Base-by-base conservation (phyloP, 2,888 invertebrate genomes). In the Lypha dubia region DNA sequence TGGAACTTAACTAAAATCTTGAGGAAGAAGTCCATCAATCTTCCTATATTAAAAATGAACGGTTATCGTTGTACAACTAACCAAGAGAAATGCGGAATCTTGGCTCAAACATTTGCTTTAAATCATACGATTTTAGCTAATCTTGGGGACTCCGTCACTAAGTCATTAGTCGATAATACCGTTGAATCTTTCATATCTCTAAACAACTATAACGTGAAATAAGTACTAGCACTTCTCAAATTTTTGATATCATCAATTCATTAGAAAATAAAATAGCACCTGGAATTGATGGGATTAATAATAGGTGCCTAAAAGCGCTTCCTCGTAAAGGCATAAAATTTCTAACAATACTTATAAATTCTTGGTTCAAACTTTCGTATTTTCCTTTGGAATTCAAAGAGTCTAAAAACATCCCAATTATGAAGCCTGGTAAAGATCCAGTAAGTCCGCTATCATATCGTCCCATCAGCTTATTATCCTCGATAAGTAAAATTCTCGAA, bases 21-120 rank as follows among this genome's bases (percentile, higher is more conserved):
- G n/a, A 70, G 41, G 38, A 68, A 70, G 13, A 70, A 44, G 17
- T 7, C 2, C 17, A 70, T 13, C 0, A 24, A 1, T 28, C 56
- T 70, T 28, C 56, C 53, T 1, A 68, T 53, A 5, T n/a, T 68
- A 22, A 68, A 68, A n/a, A 35, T 38, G n/a, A 38, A 53, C 5
- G 13, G 9, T 6, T n/a, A 0, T 0, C 8, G 3, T 24, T 63
- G n/a, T 63, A 3, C 9, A 1, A 28, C 24, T 8, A 41, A 44
- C 5, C n/a, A 20, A 11, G 46, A 49, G 13, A 65, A 65, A 46
- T 9, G 28, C 49, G 63, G 24, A 15, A 24, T 44, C 5, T 8
- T 67, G 0, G 49, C 65, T 20, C 11, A 32, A 32, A 32, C 11
- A 1, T 67, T 67, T 24, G 22, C 9, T 13, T 9, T 11, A 0